A percentile compares a stretch with the other conserved stretches of the same genome.
Conservation (phyloP, 2,888 invertebrate species). For the Hoplodrina ambigua region DNA sequence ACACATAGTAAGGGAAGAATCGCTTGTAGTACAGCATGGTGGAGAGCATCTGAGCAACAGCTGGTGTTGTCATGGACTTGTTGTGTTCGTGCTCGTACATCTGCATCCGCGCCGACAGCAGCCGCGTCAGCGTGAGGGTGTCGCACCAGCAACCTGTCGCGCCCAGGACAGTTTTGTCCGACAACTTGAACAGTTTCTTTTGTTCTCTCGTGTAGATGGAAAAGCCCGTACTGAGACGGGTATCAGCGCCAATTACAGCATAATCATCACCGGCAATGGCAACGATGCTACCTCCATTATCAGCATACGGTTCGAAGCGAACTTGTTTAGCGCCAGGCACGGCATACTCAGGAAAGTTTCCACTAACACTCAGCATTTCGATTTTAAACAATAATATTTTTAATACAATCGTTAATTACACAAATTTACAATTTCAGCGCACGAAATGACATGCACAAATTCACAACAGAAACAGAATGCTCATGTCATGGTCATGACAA, state of each 20-base stretch:
- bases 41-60: slow-evolving; percentile 98
- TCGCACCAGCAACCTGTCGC: slow-evolving; percentile 99
- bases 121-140: slow-evolving; percentile 96
- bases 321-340: slow-evolving; percentile 88
- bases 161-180: slow-evolving; percentile 96
- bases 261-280: slow-evolving; percentile 99
- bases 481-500: neutral
- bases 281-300: slow-evolving; percentile 95
- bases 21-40: slow-evolving; percentile 98
- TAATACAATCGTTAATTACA: neutral
- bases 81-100: slow-evolving; percentile 99
- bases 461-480: slow-evolving; percentile 7
- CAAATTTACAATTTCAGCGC: slow-evolving; percentile 26
- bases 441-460: slow-evolving; percentile 79
- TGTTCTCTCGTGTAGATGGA: slow-evolving; percentile 97
- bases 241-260: slow-evolving; percentile 98
- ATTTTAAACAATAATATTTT: slow-evolving; percentile 35
- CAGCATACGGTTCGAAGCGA: slow-evolving; percentile 89
- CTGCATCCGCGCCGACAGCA: slow-evolving; percentile 96
- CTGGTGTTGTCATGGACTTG: slow-evolving; percentile 97
- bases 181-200: slow-evolving; percentile 96
- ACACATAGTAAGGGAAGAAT: slow-evolving; percentile 99
- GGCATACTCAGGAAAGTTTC: slow-evolving; percentile 86
- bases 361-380: slow-evolving; percentile 80
- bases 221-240: slow-evolving; percentile 97